Base-by-base conservation (phyloP, 2,888 invertebrate genomes). In the Luperina testacea region DNA sequence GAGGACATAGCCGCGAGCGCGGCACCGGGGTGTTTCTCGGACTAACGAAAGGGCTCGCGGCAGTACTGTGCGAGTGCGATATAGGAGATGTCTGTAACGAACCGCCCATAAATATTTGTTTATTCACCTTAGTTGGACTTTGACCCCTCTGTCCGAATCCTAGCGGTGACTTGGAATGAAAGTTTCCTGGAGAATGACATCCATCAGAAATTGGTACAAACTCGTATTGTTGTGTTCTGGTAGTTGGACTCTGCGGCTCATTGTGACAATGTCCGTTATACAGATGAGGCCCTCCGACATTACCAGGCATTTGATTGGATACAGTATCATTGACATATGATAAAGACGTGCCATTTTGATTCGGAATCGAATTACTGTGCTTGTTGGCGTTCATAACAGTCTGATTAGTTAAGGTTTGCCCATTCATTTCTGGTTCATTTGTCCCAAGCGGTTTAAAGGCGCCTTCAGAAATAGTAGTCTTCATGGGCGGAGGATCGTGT, bases 121-220 rank as follows among this genome's bases (percentile, higher is more conserved):
- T 95, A 77, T 92, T 94, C 1, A 92, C 84, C 91, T 96, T 96
- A 1, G 94, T 91, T 17, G 96, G 97, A 89, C 96, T 96, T 70
- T 93, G 94, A 17, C 95, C 91, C 83, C 96, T 92, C 72, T 94
- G 94, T 48, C 93, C 92, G 86, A 95, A 96, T 15, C 96, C 95
- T 71, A 95, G 81, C 1, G 96, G 97, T 17, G 96, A 96, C 87
- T 96, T 96, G 17, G 95, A 95, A 88, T 95, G 92, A 86, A 96
- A 95, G 86, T 97, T 97, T 48, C 94, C 91, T 2, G 98, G 98
- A 2, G 98, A 98, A 89, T 97, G 97, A 67, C 98, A 97, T n/a
- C 98, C 98, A 15, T 98, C 98, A 59, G 98, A 98, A 91, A 99
- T 99, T 0, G 99, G 99, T 53, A 98, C 98, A 91, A 99, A 99